Evolutionary conservation across 2,113 vertebrate species (phyloP).

Genomic region (Cercocebus atys): DNA sequence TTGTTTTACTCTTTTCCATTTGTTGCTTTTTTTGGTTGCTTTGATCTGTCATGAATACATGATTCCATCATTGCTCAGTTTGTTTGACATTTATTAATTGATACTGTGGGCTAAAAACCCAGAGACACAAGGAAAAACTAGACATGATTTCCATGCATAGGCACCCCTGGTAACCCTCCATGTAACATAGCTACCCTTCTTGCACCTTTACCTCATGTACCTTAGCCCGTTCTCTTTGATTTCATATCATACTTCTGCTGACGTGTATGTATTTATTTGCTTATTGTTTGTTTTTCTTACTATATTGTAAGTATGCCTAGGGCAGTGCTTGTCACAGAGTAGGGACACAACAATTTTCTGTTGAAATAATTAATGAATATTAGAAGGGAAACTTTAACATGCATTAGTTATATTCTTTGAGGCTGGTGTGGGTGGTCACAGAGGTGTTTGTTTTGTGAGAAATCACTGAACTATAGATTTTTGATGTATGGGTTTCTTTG

Average conservation of each 20-base stretch:
- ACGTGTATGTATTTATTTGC: background rate
- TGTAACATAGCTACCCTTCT: background rate
- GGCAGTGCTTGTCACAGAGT: background rate
- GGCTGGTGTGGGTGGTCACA: background rate
- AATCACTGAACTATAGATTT: background rate
- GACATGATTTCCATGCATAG: background rate
- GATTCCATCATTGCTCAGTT: background rate
- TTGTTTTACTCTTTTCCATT: conserved; percentile 27
- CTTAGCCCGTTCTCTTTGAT: background rate
- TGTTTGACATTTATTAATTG: background rate
- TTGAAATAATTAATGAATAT: background rate
- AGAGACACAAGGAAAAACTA: background rate
- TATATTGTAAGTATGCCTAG: background rate
- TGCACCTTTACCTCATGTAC: background rate
- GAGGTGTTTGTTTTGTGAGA: background rate
- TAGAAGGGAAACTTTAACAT: background rate
- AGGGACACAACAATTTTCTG: background rate
- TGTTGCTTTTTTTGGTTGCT: background rate
- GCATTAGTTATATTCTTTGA: background rate
- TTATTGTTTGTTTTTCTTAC: background rate
- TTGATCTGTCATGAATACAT: background rate
- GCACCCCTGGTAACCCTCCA: background rate
- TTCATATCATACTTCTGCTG: background rate
- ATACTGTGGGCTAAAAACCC: background rate
- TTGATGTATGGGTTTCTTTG: background rate